Base-by-base conservation (phyloP, 2,113 vertebrate genomes). In the Neogale vison region DNA sequence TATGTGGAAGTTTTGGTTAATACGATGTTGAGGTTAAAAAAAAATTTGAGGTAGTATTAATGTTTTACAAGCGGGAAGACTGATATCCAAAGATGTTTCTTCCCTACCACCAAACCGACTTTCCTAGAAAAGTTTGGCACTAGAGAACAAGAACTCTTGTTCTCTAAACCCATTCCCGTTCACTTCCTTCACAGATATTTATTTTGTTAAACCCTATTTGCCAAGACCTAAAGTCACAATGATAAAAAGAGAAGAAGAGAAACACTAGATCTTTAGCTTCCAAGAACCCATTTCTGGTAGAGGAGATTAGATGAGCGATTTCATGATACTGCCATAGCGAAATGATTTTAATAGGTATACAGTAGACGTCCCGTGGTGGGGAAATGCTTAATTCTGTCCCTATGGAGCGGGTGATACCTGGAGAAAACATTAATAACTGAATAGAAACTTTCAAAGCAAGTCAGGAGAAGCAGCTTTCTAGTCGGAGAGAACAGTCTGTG, bases 11-110 rank as follows among this genome's bases (percentile, higher is more conserved):
- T 65, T 42, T 77, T 85, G 57, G 45, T 84, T 85, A 72, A 69
- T 93, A 85, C 7, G 15, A 11, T 86, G 23, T 83, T 93, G 86
- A 91, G 39, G 81, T 88, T 77, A 65, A 96, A 92, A 97, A 84
- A 57, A 95, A 85, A 83, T 55, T 90, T 34, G 45, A 83, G 18
- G 92, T 69, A 50, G 7, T 89, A 79, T 92, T 94, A 82, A 7
- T 96, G 47, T 92, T 83, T 96, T 72, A 88, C 8, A 61, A 34
- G 47, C 21, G 63, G 88, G 34, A 95, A 91, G 26, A 42, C 57
- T 29, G 21, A 71, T 63, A 74, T 69, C 72, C 61, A 39, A 83
- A 84, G 47, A 72, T 63, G 18, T 39, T 89, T 96, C 31, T 90
- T 88, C 26, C 7, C 65, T 20, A 23, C 14, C 5, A 39, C 31